Percentiles rank a stretch among this genome's conserved stretches.
phyloP scores from a whole-genome alignment of 2,888 invertebrate genomes.

The Amorpha juglandis region DNA sequence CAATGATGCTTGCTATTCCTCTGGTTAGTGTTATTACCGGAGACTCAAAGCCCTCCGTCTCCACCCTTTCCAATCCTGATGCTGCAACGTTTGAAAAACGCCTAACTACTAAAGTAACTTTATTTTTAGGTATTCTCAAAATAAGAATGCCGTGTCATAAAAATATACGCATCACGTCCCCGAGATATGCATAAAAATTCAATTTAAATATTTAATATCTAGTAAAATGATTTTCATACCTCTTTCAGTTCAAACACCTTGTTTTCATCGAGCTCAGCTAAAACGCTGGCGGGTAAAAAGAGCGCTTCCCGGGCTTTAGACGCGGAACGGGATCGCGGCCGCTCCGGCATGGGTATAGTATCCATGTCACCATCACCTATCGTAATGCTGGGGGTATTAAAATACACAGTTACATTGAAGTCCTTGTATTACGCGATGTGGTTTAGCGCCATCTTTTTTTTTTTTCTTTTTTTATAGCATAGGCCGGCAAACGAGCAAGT shows the following conservation, averaged over 20 bases:
- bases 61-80: background rate
- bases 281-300: conserved; percentile 73
- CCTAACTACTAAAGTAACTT: background rate
- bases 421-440: background rate
- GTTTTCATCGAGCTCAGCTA: conserved; percentile 84
- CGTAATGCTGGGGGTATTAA: conserved; percentile 44
- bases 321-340: conserved; percentile 66
- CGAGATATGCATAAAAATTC: conserved; percentile 8
- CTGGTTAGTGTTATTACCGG: too few relatives aligned
- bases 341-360: conserved; percentile 51
- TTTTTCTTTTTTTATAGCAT: too few relatives aligned
- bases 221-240: conserved; percentile 56
- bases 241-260: conserved; percentile 87
- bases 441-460: background rate
- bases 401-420: conserved; percentile 1
- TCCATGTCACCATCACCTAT: conserved; percentile 61
- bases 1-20: too few relatives aligned
- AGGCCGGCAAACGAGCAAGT: too few relatives aligned
- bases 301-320: conserved; percentile 72
- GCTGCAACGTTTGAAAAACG: background rate
- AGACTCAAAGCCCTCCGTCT: too few relatives aligned
- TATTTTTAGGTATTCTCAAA: background rate
- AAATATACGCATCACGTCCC: conserved; percentile 4
- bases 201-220: conserved; percentile 4
- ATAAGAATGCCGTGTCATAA: background rate